Evolutionary conservation across 2,113 vertebrate genomes (phyloP).

Genomic region (Sebastes schlegelii): DNA sequence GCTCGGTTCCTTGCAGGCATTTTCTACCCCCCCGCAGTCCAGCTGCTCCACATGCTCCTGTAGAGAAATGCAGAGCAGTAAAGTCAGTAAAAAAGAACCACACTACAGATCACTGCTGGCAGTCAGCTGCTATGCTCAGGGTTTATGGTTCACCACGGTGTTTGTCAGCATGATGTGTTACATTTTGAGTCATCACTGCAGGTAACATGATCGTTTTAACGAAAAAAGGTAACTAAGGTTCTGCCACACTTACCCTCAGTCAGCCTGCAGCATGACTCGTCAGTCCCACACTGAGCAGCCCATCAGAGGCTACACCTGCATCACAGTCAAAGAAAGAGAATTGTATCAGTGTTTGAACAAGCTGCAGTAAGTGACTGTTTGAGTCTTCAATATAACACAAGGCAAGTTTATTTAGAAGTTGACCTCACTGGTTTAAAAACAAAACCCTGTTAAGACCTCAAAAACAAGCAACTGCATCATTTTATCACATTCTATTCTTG

Average conservation of each 20-base stretch:
- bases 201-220: accelerated
- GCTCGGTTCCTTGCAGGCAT: accelerated
- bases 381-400: too few relatives aligned
- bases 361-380: too few relatives aligned
- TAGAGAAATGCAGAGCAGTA: not conserved
- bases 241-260: conserved; percentile 8
- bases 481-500: too few relatives aligned
- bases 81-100: not conserved
- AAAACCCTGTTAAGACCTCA: too few relatives aligned
- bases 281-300: not conserved
- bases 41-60: not conserved
- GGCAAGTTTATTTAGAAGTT: too few relatives aligned
- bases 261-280: not conserved
- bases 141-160: conserved; percentile 43
- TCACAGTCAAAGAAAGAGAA: not conserved
- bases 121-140: conserved; percentile 40
- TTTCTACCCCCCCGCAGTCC: not conserved
- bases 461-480: too few relatives aligned
- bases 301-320: not conserved
- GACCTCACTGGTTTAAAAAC: too few relatives aligned
- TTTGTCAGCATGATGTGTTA: conserved; percentile 78
- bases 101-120: accelerated
- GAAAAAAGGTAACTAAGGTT: too few relatives aligned
- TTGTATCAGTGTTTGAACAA: too few relatives aligned
- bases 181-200: conserved; percentile 53